Base-by-base conservation (phyloP, 2,888 invertebrate species). In the Heliconius cydno region DNA sequence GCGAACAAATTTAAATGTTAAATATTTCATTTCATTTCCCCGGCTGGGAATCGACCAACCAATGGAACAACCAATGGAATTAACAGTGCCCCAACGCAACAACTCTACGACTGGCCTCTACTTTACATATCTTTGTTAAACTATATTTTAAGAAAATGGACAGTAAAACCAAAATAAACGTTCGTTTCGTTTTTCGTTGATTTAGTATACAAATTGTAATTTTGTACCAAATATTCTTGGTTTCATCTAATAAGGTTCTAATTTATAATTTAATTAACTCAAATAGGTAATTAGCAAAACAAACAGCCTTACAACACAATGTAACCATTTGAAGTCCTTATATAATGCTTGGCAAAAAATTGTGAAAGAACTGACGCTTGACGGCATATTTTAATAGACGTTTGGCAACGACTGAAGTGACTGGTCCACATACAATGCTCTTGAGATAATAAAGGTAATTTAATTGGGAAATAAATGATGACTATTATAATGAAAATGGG, bases 371-470 rank as follows among this genome's bases (percentile, higher is more conserved):
- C 46, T n/a, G 57, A 70, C 79, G 75, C 74, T 63, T 67, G 79
- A 46, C 75, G 79, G 68, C 41, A 3, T 68, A 80, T 82, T 81
- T 80, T 79, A 82, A 81, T 79, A 82, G 46, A 41, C 34, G 77
- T 81, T 81, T 81, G 79, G 82, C 70, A 82, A 82, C 81, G 57
- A n/a, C 38, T 78, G 76, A 78, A 73, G 79, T 77, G 78, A 78
- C 60, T 41, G 78, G 68, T 78, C 80, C 67, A 75, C 78, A 68
- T 70, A 77, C 60, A 77, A 63, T 63, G 73, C 60, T 63, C 68
- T 79, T 65, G 46, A 34, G 25, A 75, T 15, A 38, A 25, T 71
- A 75, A 30, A 46, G 46, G 25, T 75, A 65, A n/a, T 75, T 25
- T 28, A 34, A 73, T 73, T 73, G 60, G 9, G 38, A 60, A 38